Conservation (phyloP, 2,797 vertebrate species). For the Micromesistius poutassou region DNA sequence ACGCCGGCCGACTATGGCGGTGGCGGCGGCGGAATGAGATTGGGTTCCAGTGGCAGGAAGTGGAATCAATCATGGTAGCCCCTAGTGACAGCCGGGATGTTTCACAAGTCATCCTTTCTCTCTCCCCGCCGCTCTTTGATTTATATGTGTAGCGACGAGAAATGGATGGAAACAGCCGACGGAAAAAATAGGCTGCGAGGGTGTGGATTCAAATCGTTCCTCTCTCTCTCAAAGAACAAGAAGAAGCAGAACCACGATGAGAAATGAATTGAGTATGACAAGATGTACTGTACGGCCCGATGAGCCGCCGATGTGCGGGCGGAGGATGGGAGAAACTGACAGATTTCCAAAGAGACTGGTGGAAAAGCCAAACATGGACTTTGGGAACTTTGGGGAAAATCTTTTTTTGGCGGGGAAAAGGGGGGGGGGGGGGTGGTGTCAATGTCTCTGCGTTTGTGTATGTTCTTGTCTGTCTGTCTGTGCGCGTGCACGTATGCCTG, state of each 20-base stretch:
- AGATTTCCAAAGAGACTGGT: not conserved
- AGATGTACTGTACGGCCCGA: no score
- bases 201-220: not conserved
- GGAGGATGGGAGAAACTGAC: not conserved
- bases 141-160: slow-evolving; percentile 37
- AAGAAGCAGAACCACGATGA: not conserved
- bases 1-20: slow-evolving; percentile 28
- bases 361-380: not conserved
- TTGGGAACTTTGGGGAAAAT: not conserved
- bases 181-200: slow-evolving; percentile 27
- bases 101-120: slow-evolving; percentile 44
- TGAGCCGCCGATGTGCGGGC: not conserved
- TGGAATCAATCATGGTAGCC: slow-evolving; percentile 52
- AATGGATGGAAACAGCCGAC: slow-evolving; percentile 45
- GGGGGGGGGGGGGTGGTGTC: no score
- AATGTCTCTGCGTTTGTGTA: not conserved
- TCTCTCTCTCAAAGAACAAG: no score
- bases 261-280: not conserved
- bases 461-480: not conserved
- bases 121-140: slow-evolving; percentile 39
- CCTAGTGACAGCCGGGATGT: slow-evolving; percentile 44
- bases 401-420: no score
- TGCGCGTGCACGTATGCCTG: not conserved
- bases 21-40: not conserved
- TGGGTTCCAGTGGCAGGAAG: slow-evolving; percentile 31